These are phyloP conservation scores for Triplophysa tibetana DNA, from an alignment of 2,113 vertebrate genomes.

Conservation along the genomic window DNA sequence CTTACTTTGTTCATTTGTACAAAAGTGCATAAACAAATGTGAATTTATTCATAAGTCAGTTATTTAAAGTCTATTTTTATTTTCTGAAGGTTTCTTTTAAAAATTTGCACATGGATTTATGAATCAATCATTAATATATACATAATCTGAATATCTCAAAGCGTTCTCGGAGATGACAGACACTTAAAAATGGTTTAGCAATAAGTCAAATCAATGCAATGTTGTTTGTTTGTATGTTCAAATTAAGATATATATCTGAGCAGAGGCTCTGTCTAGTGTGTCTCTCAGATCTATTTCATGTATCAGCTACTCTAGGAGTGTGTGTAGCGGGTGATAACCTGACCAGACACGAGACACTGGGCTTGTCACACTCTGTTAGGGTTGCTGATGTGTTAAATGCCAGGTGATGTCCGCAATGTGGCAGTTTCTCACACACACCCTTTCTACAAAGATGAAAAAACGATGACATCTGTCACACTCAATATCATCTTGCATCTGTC, in stretches of 20 bases:
- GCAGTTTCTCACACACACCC: slow-evolving; percentile 1
- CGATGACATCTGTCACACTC: slow-evolving; percentile 32
- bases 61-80: neutral
- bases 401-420: slow-evolving; percentile 27
- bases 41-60: slow-evolving; percentile 6
- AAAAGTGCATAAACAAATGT: neutral
- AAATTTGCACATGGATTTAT: neutral
- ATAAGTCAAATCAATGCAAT: neutral
- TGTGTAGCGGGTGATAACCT: slow-evolving; percentile 34
- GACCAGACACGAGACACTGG: slow-evolving; percentile 12
- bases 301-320: slow-evolving; percentile 38
- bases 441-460: slow-evolving; percentile 9
- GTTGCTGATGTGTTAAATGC: slow-evolving; percentile 37
- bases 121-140: slow-evolving; percentile 8
- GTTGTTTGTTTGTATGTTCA: too few species aligned
- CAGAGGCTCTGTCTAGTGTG: neutral
- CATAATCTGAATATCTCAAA: slow-evolving; percentile 2
- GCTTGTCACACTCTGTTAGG: slow-evolving; percentile 45
- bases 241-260: too few species aligned
- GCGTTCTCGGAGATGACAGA: neutral
- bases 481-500: slow-evolving; percentile 35
- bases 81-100: slow-evolving; percentile 5
- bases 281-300: slow-evolving; percentile 13
- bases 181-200: neutral
- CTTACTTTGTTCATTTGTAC: neutral